Conservation (phyloP, 2,113 vertebrate species). For the Scartelaos histophorus region DNA sequence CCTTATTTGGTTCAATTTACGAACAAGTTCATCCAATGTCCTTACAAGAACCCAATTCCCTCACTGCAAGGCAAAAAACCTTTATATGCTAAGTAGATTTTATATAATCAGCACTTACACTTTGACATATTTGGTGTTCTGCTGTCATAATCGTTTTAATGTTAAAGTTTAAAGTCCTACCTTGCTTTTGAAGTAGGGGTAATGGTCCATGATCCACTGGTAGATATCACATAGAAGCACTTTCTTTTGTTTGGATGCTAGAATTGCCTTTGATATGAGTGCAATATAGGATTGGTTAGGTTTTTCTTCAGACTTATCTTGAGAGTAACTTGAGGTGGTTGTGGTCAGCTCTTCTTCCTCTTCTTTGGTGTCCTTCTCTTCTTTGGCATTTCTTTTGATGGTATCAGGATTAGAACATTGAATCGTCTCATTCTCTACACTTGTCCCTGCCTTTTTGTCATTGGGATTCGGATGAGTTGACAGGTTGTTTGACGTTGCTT, state of each 20-base stretch:
- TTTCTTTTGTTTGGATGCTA: slow-evolving; percentile 82
- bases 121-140: neutral
- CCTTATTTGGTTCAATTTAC: slow-evolving; percentile 64
- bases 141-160: too few relatives aligned
- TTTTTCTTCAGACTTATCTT: slow-evolving; percentile 64
- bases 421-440: slow-evolving; percentile 28
- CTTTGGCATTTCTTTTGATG: slow-evolving; percentile 33
- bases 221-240: slow-evolving; percentile 86
- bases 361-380: slow-evolving; percentile 22
- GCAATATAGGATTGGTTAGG: slow-evolving; percentile 84
- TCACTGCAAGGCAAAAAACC: slow-evolving; percentile 61
- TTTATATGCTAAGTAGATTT: slow-evolving; percentile 43
- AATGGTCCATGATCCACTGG: slow-evolving; percentile 87
- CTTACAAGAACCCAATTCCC: slow-evolving; percentile 55
- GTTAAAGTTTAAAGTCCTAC: slow-evolving; percentile 46
- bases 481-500: slow-evolving; percentile 29
- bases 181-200: slow-evolving; percentile 87
- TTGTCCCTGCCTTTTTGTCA: slow-evolving; percentile 43
- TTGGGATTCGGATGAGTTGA: slow-evolving; percentile 42
- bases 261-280: slow-evolving; percentile 84
- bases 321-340: slow-evolving; percentile 5
- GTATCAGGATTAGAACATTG: slow-evolving; percentile 19
- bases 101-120: slow-evolving; percentile 32
- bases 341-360: slow-evolving; percentile 50
- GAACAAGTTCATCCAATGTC: slow-evolving; percentile 62